Base-by-base conservation (phyloP, 2,888 invertebrate species). In the Drosophila eohydei region DNA sequence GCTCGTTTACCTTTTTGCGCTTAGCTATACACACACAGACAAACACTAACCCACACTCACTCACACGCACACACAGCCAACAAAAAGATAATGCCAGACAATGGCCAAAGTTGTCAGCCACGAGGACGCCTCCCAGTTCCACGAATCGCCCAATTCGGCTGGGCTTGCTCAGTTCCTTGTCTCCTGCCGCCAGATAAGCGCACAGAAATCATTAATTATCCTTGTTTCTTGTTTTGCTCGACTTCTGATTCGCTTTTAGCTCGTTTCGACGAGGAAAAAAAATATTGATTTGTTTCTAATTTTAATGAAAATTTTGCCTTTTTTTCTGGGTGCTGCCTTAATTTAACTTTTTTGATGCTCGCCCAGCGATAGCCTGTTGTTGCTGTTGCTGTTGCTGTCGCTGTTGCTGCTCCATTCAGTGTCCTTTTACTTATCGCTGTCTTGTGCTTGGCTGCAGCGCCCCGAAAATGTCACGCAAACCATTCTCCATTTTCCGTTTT, bases 161-260 rank as follows among this genome's bases (percentile, higher is more conserved):
- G 52, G 32, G 34, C 38, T 40, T 26, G 28, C 48, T 28, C 38
- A 26, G 38, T 44, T 55, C 30, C 46, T 30, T 58, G 50, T 66
- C 64, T 70, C 58, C 70, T 71, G 72, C 54, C 55, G 68, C 73
- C 80, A 91, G 91, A 92, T 91, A 91, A 92, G 90, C 90, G 80
- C 80, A 83, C 81, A 85, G 79, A 91, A 91, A 92, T 91, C 92
- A 91, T 91, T 91, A 91, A 91, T 91, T 91, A 92, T 91, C 91
- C 91, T 87, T 91, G 92, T 89, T 91, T 87, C 91, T 87, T 81
- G 89, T 84, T 85, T 90, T 86, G 81, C 76, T 82, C 78, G 90
- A 89, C 88, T 89, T 89, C 82, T 90, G 88, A 88, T 84, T 88
- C 71, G 75, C 73, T 60, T 74, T 73, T 67, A 38, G 55, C 54